Conservation (phyloP, 2,113 vertebrate species). For the Sebastes fasciatus region DNA sequence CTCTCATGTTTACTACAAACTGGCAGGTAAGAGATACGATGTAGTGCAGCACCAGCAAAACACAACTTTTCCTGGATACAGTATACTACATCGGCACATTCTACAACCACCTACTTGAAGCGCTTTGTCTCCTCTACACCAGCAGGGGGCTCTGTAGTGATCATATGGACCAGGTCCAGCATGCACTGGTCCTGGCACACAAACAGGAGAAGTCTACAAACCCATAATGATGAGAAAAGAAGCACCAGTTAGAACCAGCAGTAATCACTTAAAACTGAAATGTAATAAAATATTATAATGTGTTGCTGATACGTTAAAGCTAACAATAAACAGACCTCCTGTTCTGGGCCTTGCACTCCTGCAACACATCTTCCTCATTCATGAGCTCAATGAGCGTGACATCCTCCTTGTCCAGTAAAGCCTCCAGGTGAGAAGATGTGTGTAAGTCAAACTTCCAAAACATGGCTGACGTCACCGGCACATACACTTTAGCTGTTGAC, state of each 20-base stretch:
- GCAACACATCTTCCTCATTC: conserved; percentile 96
- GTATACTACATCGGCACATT: conserved; percentile 47
- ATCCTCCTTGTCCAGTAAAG: conserved; percentile 94
- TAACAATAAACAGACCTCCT: conserved; percentile 76
- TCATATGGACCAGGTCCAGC: conserved; percentile 92
- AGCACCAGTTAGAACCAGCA: conserved; percentile 12
- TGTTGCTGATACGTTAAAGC: background rate
- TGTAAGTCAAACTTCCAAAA: conserved; percentile 99
- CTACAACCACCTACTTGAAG: conserved; percentile 90
- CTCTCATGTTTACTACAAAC: conserved; percentile 19
- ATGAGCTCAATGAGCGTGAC: conserved; percentile 92
- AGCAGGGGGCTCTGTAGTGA: conserved; percentile 92
- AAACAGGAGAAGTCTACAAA: conserved; percentile 90
- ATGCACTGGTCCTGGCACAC: conserved; percentile 93
- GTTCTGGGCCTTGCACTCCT: conserved; percentile 99
- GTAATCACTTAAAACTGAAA: background rate
- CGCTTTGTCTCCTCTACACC: conserved; percentile 95
- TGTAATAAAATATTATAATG: background rate
- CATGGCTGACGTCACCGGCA: conserved; percentile 86
- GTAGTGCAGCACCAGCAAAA: conserved; percentile 33
- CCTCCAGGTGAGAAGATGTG: conserved; percentile 94
- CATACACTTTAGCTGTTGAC: conserved; percentile 71
- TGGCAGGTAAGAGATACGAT: conserved; percentile 2
- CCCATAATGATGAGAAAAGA: conserved; percentile 27
- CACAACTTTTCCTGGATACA: conserved; percentile 16